Evolutionary conservation across 2,113 vertebrate species (phyloP).

Genomic region (Anarhynchus alexandrinus): DNA sequence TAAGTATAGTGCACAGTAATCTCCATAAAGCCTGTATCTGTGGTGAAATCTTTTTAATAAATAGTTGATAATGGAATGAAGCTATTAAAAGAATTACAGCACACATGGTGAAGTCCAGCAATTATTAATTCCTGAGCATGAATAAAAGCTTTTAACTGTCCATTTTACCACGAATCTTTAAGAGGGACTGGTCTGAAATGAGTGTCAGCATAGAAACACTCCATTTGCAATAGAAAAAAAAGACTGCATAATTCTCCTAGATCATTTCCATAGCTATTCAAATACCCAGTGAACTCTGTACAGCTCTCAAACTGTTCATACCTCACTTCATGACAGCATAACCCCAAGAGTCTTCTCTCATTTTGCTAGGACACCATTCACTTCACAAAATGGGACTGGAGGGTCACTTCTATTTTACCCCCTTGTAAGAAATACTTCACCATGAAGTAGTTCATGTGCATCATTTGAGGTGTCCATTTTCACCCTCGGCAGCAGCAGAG

Average conservation of each 20-base stretch:
- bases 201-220: not conserved
- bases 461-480: not conserved
- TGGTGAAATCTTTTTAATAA: slow-evolving; percentile 60
- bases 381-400: not conserved
- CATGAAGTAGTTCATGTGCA: not conserved
- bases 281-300: not conserved
- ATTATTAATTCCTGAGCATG: not conserved
- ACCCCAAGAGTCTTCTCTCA: not conserved
- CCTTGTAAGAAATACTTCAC: not conserved
- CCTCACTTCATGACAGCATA: not conserved
- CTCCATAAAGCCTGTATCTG: slow-evolving; percentile 57
- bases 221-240: not conserved
- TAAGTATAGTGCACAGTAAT: slow-evolving; percentile 57
- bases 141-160: slow-evolving; percentile 35
- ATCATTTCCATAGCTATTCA: not conserved
- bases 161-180: slow-evolving; percentile 3
- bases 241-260: not conserved
- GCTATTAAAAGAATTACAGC: slow-evolving; percentile 56
- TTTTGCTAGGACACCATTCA: not conserved
- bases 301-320: not conserved
- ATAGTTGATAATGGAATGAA: slow-evolving; percentile 62
- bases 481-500: not conserved
- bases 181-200: not conserved
- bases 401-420: not conserved
- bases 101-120: slow-evolving; percentile 10